Base-by-base conservation (phyloP, 2,888 invertebrate species). In the Trichopria drosophilae region DNA sequence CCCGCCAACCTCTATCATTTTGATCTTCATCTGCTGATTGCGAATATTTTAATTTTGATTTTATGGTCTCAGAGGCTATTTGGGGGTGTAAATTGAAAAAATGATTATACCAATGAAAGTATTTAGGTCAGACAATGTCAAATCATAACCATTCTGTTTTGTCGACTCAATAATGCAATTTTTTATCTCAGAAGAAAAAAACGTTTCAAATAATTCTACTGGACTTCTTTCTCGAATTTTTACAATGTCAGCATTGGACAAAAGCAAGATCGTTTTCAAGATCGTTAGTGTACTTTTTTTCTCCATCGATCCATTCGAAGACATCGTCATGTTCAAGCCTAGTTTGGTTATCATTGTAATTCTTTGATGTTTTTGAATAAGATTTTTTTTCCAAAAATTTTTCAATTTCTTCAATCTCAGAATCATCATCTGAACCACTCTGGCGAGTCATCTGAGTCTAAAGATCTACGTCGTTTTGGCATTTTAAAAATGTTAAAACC, bases 1-100 rank as follows among this genome's bases (percentile, higher is more conserved):
- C n/a, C n/a, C n/a, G n/a, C n/a, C 56, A 58, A 24, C 24, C 52
- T 40, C 20, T 44, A 15, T 53, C 57, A 22, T 53, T 32, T 9
- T 34, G 22, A 53, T 57, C 20, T 6, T 23, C 26, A 44, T 57
- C 51, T 39, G 19, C 18, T 29, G 13, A n/a, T 37, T 52, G 46
- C 10, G 52, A 48, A 49, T 31, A 50, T 28, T 54, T 54, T n/a
- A 49, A 16, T n/a, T n/a, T n/a, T n/a, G n/a, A n/a, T n/a, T n/a
- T n/a, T n/a, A n/a, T n/a, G n/a, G n/a, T n/a, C n/a, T n/a, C n/a
- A n/a, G n/a, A n/a, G n/a, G n/a, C n/a, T n/a, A n/a, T n/a, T n/a
- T n/a, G n/a, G n/a, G n/a, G n/a, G n/a, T n/a, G n/a, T n/a, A n/a
- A n/a, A n/a, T n/a, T n/a, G n/a, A n/a, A n/a, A n/a, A n/a, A n/a